Evolutionary conservation across 2,113 vertebrate species (phyloP), one percentile per base, ranked within the genome.

Genomic region (Semnopithecus entellus): DNA sequence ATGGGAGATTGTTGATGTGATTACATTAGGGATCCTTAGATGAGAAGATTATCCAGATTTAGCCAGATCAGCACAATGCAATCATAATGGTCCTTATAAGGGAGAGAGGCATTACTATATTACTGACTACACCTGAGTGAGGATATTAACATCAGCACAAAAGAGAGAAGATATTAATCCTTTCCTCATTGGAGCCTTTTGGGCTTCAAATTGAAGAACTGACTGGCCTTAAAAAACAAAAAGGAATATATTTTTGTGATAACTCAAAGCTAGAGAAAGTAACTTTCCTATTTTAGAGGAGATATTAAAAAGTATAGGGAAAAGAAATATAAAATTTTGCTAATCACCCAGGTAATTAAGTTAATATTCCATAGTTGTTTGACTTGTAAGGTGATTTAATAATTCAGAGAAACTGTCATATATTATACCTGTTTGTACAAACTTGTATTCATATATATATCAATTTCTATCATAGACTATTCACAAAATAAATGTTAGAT

Each of bases 191-290:
- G 45, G 22, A 86, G 16, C 0, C 4, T 68, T 79, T 90, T 68
- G n/a, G 22, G 40, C 9, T 97, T 94, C 75, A 82, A 70, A 85
- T 38, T 22, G 75, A 96, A 95, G 50, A 64, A 85, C 64, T 88
- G 16, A 92, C 2, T 75, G 48, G 20, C 27, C 10, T 80, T 72
- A 57, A 70, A n/a, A 72, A 93, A 76, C 17, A 85, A 50, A 35
- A 90, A 94, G 3, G 12, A 92, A 55, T 91, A 52, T 43, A 91
- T 86, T 89, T 89, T 95, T 14, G 13, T 87, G 43, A 27, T 48
- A 73, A 90, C 13, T 1, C 43, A 68, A 91, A 93, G n/a, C 12
- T 23, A 95, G 66, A 70, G 30, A 79, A 85, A 57, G 12, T 38
- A 70, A 32, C n/a, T 52, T 43, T 88, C 20, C 2, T 55, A 59